Conservation (phyloP, 2,888 invertebrate genomes). For the Synergus umbraculus region DNA sequence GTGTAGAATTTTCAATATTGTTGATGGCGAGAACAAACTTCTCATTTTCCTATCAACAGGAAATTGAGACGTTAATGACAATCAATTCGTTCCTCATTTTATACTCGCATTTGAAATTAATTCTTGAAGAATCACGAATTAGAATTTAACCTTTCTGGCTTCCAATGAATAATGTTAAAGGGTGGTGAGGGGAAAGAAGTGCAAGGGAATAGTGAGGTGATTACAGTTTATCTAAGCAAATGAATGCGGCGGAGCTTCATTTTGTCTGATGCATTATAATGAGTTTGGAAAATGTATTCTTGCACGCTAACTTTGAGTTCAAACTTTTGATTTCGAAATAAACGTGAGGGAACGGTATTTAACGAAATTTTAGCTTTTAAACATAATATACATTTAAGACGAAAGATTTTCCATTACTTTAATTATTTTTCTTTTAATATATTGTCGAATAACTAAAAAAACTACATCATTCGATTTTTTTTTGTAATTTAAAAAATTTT, state of each 20-base stretch:
- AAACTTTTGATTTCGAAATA: background rate
- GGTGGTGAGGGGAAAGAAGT: constrained; percentile 36
- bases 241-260: constrained; percentile 72
- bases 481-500: too few relatives aligned
- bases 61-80: background rate
- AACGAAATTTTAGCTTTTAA: background rate
- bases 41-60: background rate
- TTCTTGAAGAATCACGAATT: constrained; percentile 14
- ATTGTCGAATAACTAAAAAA: too few relatives aligned
- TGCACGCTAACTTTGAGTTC: constrained; percentile 65
- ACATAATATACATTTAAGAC: too few relatives aligned
- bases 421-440: too few relatives aligned
- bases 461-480: too few relatives aligned
- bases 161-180: constrained; percentile 51
- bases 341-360: background rate
- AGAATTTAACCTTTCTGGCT: constrained; percentile 42
- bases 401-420: too few relatives aligned
- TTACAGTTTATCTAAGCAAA: constrained; percentile 73
- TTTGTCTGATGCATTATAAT: constrained; percentile 72
- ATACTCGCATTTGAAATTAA: constrained; percentile 13
- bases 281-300: constrained; percentile 71
- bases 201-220: constrained; percentile 54
- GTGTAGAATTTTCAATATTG: background rate
- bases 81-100: constrained; percentile 3
- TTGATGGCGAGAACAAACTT: background rate